Evolutionary conservation across 2,113 vertebrate species (phyloP).

Genomic region (Oostethus manadensis): DNA sequence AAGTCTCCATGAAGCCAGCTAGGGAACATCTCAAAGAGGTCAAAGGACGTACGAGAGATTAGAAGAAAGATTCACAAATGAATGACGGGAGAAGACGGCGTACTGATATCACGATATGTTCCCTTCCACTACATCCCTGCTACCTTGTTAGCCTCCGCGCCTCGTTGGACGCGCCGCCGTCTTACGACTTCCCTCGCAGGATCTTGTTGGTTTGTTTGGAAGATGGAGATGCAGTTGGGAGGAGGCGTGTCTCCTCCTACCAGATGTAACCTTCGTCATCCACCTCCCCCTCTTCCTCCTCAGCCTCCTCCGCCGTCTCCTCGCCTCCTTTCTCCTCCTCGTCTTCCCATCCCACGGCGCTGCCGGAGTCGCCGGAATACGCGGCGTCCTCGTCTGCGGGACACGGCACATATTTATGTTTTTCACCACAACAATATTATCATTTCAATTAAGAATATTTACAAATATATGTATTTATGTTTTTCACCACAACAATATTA

Average conservation of each 20-base stretch:
- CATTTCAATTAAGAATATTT: too few species aligned
- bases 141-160: slow-evolving; percentile 24
- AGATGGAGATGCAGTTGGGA: slow-evolving; percentile 48
- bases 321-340: slow-evolving; percentile 93
- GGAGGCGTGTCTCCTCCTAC: slow-evolving; percentile 63
- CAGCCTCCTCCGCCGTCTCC: slow-evolving; percentile 81
- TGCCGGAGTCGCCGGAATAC: slow-evolving; percentile 93
- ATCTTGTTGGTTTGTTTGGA: slow-evolving; percentile 49
- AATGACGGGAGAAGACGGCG: slow-evolving; percentile 55
- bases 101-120: slow-evolving; percentile 34
- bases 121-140: slow-evolving; percentile 6
- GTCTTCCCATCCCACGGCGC: slow-evolving; percentile 93
- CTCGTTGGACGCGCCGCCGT: slow-evolving; percentile 35
- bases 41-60: slow-evolving; percentile 61
- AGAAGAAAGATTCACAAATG: slow-evolving; percentile 68
- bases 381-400: slow-evolving; percentile 79
- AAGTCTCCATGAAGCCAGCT: slow-evolving; percentile 44
- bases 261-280: slow-evolving; percentile 96
- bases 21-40: slow-evolving; percentile 42
- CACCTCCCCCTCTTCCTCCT: slow-evolving; percentile 87
- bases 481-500: too few species aligned
- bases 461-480: too few species aligned
- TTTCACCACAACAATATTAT: too few species aligned
- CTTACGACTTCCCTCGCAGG: slow-evolving; percentile 44
- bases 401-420: too few species aligned